Base-by-base conservation (phyloP, 2,888 invertebrate species). In the Tipula lateralis region DNA sequence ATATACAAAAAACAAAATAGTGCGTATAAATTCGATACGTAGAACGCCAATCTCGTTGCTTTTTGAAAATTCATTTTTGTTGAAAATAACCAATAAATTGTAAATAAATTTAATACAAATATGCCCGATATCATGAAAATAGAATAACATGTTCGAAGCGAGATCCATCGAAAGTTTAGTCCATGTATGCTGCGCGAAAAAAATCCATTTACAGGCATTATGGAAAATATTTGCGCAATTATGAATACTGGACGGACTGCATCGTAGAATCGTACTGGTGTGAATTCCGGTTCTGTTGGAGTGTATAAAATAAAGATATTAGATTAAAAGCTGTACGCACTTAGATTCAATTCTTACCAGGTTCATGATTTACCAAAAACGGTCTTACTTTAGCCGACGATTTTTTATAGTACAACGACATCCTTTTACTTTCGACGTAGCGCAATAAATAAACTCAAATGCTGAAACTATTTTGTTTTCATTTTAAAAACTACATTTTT, bases 201-300 rank as follows among this genome's bases (percentile, higher is more conserved):
- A 9, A 91, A 86, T 0, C 90, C 91, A 84, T 88, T 87, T 2
- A 91, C 89, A 0, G 91, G 91, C 86, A 91, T 87, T 82, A 91
- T 87, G 39, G 89, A 89, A 81, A 91, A 91, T 83, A 88, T 89
- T 85, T 91, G 91, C 0, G 91, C 91, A 29, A 85, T 13, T 19
- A 34, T 66, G 84, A 91, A 86, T 39, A 89, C 87, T 29, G 84
- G 32, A 3, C 85, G 85, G 24, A 85, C 39, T 1, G 85, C 85
- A 83, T 85, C 85, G 44, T 85, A 84, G 82, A 85, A 85, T 13
- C 83, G 83, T 13, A 85, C 85, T 29, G 82, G 30, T 2, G 5
- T 82, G 16, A 9, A 24, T 66, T 66, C n/a, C 29, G 82, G 82
- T 30, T 82, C 30, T 13, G n/a, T 16, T 32, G 16, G 0, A 29